Base-by-base conservation (phyloP, 2,113 vertebrate genomes). In the Sphaerodactylus townsendi region DNA sequence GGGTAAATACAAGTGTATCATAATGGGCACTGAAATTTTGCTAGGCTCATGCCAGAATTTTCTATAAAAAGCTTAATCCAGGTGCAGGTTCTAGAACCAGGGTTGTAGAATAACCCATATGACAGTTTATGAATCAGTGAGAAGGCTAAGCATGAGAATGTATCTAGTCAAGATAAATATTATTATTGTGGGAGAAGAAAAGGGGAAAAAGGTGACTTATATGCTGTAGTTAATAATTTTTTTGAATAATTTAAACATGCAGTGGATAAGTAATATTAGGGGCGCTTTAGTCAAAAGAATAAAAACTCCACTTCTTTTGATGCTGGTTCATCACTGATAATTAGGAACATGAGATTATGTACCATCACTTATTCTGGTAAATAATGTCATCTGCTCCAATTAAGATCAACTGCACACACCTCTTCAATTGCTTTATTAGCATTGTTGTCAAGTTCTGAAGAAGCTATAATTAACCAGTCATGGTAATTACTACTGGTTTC, bases 361-460 rank as follows among this genome's bases (percentile, higher is more conserved):
- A 90, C 74, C 72, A 15, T 93, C 94, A 94, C 93, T 95, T 95
- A 92, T 92, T 88, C 88, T 91, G 87, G 87, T 93, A 96, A 95
- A 96, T 85, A 96, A 84, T 93, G 89, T 94, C 90, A 95, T 95
- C 94, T 95, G 76, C 94, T 93, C 92, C 92, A 95, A 94, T 93
- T 96, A 96, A 95, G 92, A 92, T 92, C 91, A 93, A 90, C 91
- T 66, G 79, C 86, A 93, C 80, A 41, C 86, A 90, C 87, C 86
- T 91, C 85, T 87, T 91, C 81, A 78, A 88, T 92, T 91, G 85
- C 84, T 90, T 94, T 93, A 95, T 93, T 94, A 93, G 81, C 53
- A 91, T 92, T 95, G 92, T 93, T 90, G 93, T 93, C 89, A 92
- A 92, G 84, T 93, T 93, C 84, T 88, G 77, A 48, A 90, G 80